Base-by-base conservation (phyloP, 2,113 vertebrate genomes). In the Barbus barbus region DNA sequence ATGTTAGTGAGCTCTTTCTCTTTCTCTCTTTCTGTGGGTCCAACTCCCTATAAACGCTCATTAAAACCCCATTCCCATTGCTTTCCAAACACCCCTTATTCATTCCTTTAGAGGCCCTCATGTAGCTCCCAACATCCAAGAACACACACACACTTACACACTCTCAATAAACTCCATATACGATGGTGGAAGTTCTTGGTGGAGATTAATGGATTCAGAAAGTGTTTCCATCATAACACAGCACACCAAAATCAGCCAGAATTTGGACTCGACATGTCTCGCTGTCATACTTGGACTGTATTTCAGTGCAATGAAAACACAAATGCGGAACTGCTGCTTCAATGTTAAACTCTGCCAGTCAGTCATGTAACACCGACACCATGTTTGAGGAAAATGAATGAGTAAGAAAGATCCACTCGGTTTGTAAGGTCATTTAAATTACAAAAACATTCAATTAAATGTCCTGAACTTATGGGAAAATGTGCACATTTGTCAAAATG, bases 241-340 rank as follows among this genome's bases (percentile, higher is more conserved):
- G 74, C 7, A 18, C 48, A 56, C 48, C 48, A 53, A 77, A 77
- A 56, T 48, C 48, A 77, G 48, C 48, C 28, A 3, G 44, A 76
- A 18, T 53, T 56, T 77, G 74, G 74, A 88, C 92, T 92, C 89
- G 89, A 78, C 88, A 90, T 87, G 90, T 92, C 53, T 58, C 51
- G 56, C 56, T 41, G 33, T 46, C 22, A 44, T 20, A 31, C 20
- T 69, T 33, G 74, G 74, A 53, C 28, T 77, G 74, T 28, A 33
- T 77, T 56, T 56, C 48, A 56, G 44, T 22, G 74, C 48, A 77
- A 77, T 77, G 46, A 77, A n/a, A 77, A 77, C 74, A 76, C 65
- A 74, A 71, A 84, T 60, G 87, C 83, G 33, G 60, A 83, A 88
- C 81, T 89, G 87, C 84, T 80, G 85, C 84, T 73, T 88, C 84